Evolutionary conservation across 2,797 vertebrate species (phyloP), one percentile per base, ranked within the genome.

Genomic region (Tolypeutes matacus): DNA sequence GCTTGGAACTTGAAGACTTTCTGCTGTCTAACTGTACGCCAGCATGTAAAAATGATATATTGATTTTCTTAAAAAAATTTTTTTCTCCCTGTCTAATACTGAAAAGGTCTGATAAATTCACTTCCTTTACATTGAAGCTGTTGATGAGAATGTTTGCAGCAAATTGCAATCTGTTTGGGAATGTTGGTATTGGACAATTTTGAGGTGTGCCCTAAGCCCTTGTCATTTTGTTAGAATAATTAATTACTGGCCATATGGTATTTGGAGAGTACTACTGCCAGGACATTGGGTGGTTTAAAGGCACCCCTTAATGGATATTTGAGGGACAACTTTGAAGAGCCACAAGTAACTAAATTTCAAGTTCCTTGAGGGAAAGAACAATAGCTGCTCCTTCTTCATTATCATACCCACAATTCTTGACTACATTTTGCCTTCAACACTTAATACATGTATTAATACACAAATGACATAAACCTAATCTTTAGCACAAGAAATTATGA

Each of bases 211-310:
- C 56, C 14, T 76, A 82, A 46, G 62, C 15, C 12, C 39, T 42
- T 73, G 34, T 60, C 56, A 82, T 81, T 94, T 91, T 93, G 23
- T 85, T 91, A 58, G 62, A 70, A 85, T 93, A 86, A 65, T 91
- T 84, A 85, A 69, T 94, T 85, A 34, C 13, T 76, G 49, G 10
- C 34, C 86, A 25, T 8, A 21, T 89, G 39, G 69, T 83, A 91
- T 81, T 87, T 89, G 34, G 20, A 62, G 31, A 89, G 10, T 58
- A 4, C 1, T 20, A 56, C 46, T 85, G 1, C 27, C 14, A 75
- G 36, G 31, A 42, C 5, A 49, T 7, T 2, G 7, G 3, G 49
- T 21, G 7, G 3, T 56, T 76, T 51, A 64, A 60, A 77, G 58
- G 7, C 51, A n/a, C n/a, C 6, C 53, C 42, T 51, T 49, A 51